Evolutionary conservation across 2,888 invertebrate genomes (phyloP), one percentile per base, ranked within the genome.

Genomic region (Acheta domesticus): DNA sequence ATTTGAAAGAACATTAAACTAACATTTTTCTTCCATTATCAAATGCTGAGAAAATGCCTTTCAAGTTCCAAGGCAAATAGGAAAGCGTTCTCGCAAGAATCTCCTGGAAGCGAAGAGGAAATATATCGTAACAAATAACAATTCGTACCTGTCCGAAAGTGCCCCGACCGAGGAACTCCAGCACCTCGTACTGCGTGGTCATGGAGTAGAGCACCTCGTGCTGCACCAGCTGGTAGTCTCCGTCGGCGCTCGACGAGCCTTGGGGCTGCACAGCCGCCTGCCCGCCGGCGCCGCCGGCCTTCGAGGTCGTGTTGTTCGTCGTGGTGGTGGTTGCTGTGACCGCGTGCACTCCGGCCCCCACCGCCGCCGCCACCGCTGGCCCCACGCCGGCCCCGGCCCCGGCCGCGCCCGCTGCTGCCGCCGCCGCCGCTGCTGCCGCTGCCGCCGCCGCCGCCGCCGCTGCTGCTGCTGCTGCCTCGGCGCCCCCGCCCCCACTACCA

Each of bases 141-240:
- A 36, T 36, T 8, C 1, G 36, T 84, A 89, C 90, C 88, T 93
- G 92, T 83, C 99, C 99, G 89, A 99, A 99, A 84, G 99, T 99
- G 85, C 99, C 99, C 84, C 99, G 94, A 84, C 99, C 99, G 86
- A 99, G 92, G 89, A 99, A 99, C 90, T 99, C 99, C 88, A 99
- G 90, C 86, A 99, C 99, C 91, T 98, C 92, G 88, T 93, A 98
- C 90, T 97, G 95, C 85, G 96, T 96, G 85, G 96, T 96, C 91
- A 96, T 94, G 84, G 98, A 98, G 89, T 96, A 97, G 86, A 99
- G 93, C 84, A 97, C 89, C 91, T 99, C 98, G 89, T 99, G 98
- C 88, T 99, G 98, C 83, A 98, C 98, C 87, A 99, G 91, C 89
- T 97, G 97, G 89, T 98, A 99, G 90, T 99, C 98, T 83, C 98